A percentile compares a stretch with the other conserved stretches of the same genome.
These are phyloP conservation scores for Arbacia lixula DNA, from an alignment of 53 echinoderm and acorn worm genomes.

Conservation along the genomic window DNA sequence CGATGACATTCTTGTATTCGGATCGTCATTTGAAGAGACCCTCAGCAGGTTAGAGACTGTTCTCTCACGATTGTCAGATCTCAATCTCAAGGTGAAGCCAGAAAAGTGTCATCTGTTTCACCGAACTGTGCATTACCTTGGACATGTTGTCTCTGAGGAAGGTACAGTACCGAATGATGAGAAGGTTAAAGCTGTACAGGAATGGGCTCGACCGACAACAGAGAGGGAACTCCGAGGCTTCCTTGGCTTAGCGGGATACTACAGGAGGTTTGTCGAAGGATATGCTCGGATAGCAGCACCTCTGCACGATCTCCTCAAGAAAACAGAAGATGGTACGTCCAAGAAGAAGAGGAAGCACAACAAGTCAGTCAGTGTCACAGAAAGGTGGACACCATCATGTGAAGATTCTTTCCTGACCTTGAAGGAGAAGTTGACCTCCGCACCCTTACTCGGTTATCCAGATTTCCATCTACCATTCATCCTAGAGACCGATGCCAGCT, in stretches of 20 bases:
- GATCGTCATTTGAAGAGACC: slow-evolving; percentile 59
- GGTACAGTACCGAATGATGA: slow-evolving; percentile 64
- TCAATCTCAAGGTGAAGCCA: slow-evolving; percentile 66
- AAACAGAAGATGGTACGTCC: too few relatives aligned
- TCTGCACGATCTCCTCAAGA: slow-evolving; percentile 49
- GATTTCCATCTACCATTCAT: too few relatives aligned
- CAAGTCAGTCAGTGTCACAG: too few relatives aligned
- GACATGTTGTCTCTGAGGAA: slow-evolving; percentile 46
- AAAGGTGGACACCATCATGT: background rate
- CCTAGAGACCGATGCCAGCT: slow-evolving; percentile 67
- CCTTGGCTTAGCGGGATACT: slow-evolving; percentile 63
- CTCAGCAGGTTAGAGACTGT: slow-evolving; percentile 64
- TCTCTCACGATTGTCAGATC: slow-evolving; percentile 28
- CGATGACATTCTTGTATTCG: slow-evolving; percentile 83
- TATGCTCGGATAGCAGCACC: slow-evolving; percentile 67
- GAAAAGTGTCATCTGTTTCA: slow-evolving; percentile 68
- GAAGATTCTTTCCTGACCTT: too few relatives aligned
- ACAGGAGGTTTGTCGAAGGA: slow-evolving; percentile 48
- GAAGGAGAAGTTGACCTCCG: too few relatives aligned
- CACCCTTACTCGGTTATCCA: too few relatives aligned
- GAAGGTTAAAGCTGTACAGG: slow-evolving; percentile 47
- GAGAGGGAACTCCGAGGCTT: slow-evolving; percentile 53
- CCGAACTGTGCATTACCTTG: slow-evolving; percentile 51
- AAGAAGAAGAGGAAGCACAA: slow-evolving; percentile 7
- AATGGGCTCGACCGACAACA: slow-evolving; percentile 46